Conservation (phyloP, 2,113 vertebrate genomes). For the Bubo blakistoni region DNA sequence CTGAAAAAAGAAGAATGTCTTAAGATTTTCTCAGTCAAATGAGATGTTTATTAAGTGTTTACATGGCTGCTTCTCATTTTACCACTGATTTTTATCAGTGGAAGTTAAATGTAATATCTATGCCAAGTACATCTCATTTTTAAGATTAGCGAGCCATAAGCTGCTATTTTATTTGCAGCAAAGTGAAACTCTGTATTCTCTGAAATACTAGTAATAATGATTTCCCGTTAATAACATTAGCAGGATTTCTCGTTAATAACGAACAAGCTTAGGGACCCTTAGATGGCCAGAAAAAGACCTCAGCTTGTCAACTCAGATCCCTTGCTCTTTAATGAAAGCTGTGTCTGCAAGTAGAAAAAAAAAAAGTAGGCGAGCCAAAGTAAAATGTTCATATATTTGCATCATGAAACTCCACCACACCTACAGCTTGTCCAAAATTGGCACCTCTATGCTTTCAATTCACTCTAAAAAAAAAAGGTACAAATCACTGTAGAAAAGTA, state of each 20-base stretch:
- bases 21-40: neutral
- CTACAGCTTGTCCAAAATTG: neutral
- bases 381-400: neutral
- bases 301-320: neutral
- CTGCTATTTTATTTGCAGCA: neutral
- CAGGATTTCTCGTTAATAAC: no score
- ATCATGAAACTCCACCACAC: neutral
- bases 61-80: neutral
- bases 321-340: neutral
- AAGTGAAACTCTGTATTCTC: neutral
- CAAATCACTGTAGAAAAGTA: neutral
- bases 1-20: neutral
- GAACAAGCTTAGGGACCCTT: neutral
- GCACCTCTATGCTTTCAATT: neutral
- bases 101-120: neutral
- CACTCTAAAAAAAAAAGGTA: neutral
- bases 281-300: neutral
- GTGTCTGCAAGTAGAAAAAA: neutral
- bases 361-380: neutral
- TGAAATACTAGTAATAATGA: neutral
- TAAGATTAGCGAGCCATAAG: neutral
- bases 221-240: neutral
- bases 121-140: neutral
- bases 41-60: neutral
- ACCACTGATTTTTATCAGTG: neutral